Evolutionary conservation across 2,888 invertebrate genomes (phyloP).

Genomic region (Drosophila demipolita): DNA sequence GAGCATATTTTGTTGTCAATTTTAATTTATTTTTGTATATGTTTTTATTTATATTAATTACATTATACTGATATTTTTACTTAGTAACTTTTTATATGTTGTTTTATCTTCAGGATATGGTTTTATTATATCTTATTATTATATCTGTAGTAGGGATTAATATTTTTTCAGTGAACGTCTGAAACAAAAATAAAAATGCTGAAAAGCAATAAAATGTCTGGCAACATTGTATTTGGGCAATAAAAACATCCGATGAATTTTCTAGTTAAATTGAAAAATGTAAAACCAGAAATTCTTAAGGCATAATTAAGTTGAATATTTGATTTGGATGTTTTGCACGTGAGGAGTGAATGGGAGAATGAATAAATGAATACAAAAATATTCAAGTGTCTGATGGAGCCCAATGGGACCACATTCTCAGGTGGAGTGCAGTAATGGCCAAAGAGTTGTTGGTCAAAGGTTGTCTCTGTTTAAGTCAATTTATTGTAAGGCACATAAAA

Average conservation of each 20-base stretch:
- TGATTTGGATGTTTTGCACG: background rate
- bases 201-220: slow-evolving; percentile 14
- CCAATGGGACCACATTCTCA: background rate
- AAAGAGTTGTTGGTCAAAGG: too few relatives aligned
- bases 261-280: background rate
- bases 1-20: background rate
- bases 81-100: background rate
- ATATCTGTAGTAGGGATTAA: background rate
- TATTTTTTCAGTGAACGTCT: background rate
- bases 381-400: background rate
- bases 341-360: background rate
- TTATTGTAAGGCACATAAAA: slow-evolving; percentile 3
- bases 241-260: slow-evolving; percentile 7
- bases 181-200: background rate
- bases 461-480: background rate
- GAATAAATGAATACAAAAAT: background rate
- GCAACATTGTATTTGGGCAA: slow-evolving; percentile 14
- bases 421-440: background rate
- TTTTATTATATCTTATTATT: background rate
- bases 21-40: background rate
- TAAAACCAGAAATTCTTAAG: background rate
- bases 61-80: background rate
- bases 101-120: background rate
- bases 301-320: background rate
- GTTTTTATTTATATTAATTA: background rate